Percentiles rank a stretch among this genome's conserved stretches.
Evolutionary conservation across 1,140 invertebrate genomes (phyloP).

Genomic region (Drosophila equinoxialis): DNA sequence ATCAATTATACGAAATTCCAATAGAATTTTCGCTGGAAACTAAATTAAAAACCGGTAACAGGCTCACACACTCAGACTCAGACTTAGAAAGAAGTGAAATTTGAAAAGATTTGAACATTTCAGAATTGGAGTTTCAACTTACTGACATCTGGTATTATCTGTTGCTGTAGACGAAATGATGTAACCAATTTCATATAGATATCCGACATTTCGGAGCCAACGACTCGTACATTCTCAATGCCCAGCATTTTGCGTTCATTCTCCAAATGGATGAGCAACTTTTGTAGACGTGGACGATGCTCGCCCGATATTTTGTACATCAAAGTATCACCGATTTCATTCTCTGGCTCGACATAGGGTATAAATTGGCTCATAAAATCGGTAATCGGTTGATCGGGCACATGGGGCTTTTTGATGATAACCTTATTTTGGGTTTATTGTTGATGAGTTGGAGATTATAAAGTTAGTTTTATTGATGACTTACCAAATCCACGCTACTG

Average conservation of each 20-base stretch:
- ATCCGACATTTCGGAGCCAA: constrained; percentile 63
- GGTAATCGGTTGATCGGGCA: constrained; percentile 63
- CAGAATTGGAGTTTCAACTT: constrained; percentile 32
- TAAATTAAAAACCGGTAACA: too few species aligned
- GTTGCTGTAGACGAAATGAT: constrained; percentile 60
- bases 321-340: constrained; percentile 68
- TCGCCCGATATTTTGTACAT: constrained; percentile 48
- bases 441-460: not conserved
- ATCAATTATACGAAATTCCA: too few species aligned
- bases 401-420: constrained; percentile 63
- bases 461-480: constrained; percentile 29
- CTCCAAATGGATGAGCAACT: constrained; percentile 69
- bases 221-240: constrained; percentile 64
- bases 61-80: too few species aligned
- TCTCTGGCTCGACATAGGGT: constrained; percentile 47
- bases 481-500: constrained; percentile 91
- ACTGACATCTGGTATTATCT: constrained; percentile 69
- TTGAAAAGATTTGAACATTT: too few species aligned
- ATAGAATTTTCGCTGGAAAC: too few species aligned
- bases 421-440: constrained; percentile 31
- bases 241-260: constrained; percentile 59
- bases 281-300: constrained; percentile 45
- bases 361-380: constrained; percentile 55
- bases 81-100: too few species aligned
- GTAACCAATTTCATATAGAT: constrained; percentile 68